Conservation (phyloP, 2,113 vertebrate genomes). For the Limnothrissa miodon region DNA sequence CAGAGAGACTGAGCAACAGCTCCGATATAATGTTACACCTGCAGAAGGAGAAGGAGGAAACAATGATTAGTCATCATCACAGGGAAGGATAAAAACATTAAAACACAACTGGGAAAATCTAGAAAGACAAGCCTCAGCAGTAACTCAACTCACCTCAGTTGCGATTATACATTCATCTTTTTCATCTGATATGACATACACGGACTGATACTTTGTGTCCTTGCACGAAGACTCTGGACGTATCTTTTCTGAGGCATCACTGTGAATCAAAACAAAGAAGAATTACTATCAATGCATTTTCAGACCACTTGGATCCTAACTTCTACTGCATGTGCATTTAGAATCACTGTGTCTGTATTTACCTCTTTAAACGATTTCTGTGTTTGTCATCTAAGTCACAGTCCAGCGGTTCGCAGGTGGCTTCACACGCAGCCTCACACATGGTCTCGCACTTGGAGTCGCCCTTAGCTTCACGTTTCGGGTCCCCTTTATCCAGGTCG, state of each 20-base stretch:
- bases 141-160: constrained; percentile 85
- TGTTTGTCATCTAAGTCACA: constrained; percentile 77
- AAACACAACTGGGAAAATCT: background rate
- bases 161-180: constrained; percentile 98
- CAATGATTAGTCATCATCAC: background rate
- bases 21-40: constrained; percentile 87
- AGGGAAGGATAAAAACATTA: background rate
- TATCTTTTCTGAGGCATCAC: constrained; percentile 82
- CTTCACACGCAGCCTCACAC: constrained; percentile 60
- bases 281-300: constrained; percentile 36
- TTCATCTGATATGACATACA: constrained; percentile 95
- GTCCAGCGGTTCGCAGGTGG: constrained; percentile 66
- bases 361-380: constrained; percentile 83
- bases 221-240: constrained; percentile 80
- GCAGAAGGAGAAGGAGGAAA: constrained; percentile 35
- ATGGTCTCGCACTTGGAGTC: constrained; percentile 62
- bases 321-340: background rate
- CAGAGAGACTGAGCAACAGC: constrained; percentile 81
- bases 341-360: constrained; percentile 27
- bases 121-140: background rate
- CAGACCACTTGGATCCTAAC: background rate
- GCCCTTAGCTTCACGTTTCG: constrained; percentile 74
- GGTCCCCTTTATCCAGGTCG: constrained; percentile 73
- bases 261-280: constrained; percentile 60
- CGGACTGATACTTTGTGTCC: constrained; percentile 97